Evolutionary conservation across 2,888 invertebrate species (phyloP).

Genomic region (Caenorhabditis drosophilae): DNA sequence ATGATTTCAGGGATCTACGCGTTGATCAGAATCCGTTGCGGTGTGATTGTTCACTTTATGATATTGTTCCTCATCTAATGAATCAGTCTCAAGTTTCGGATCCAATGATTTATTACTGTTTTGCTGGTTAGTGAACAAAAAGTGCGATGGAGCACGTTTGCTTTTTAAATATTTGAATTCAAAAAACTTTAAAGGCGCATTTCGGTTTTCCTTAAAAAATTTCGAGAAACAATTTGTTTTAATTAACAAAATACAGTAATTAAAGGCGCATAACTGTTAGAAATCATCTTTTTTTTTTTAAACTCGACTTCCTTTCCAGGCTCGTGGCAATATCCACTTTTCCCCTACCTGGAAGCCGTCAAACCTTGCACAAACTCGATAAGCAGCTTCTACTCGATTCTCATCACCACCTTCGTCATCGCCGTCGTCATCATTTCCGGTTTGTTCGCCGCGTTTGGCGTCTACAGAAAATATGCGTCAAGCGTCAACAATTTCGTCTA

Average conservation of each 20-base stretch:
- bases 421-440: conserved; percentile 42
- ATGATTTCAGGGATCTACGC: conserved; percentile 47
- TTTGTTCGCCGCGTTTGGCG: conserved; percentile 39
- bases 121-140: conserved; percentile 31
- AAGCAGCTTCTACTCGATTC: conserved; percentile 45
- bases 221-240: conserved; percentile 1
- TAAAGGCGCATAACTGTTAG: too few relatives aligned
- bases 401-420: conserved; percentile 48
- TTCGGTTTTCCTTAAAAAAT: not conserved
- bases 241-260: too few relatives aligned
- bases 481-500: conserved; percentile 25
- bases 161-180: not conserved
- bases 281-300: too few relatives aligned
- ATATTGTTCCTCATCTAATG: conserved; percentile 44
- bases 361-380: conserved; percentile 43
- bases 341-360: conserved; percentile 52
- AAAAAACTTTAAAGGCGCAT: not conserved
- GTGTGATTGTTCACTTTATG: conserved; percentile 60
- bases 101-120: conserved; percentile 57
- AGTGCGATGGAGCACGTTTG: not conserved
- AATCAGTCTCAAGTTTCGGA: conserved; percentile 50
- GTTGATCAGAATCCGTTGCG: conserved; percentile 57
- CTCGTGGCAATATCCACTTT: conserved; percentile 61
- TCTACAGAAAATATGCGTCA: conserved; percentile 23
- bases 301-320: conserved; percentile 9